Evolutionary conservation across 2,888 invertebrate species (phyloP), one percentile per base, ranked within the genome.

Genomic region (Hydraecia micacea): DNA sequence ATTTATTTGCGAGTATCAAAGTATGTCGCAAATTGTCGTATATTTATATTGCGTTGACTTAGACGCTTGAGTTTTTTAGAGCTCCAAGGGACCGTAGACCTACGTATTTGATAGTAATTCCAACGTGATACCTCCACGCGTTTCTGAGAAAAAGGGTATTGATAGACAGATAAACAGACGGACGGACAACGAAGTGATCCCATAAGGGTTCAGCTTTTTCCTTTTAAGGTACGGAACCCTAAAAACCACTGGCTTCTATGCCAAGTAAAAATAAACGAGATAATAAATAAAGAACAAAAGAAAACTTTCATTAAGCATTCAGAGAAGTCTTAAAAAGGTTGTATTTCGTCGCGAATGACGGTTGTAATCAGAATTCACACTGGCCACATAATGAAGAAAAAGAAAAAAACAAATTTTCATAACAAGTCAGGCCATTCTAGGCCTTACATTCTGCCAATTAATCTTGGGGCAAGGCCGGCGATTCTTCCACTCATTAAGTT

Each of bases 371-470:
- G 84, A 86, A 80, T 77, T 78, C 74, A 73, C 67, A 83, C 77
- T 87, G 85, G 84, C 81, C 86, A 81, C 80, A 87, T 88, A 90
- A 89, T 84, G 77, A 80, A 83, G 62, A 83, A 72, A 77, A 39
- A 68, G 72, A 75, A 79, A 77, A 28, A 73, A 73, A 13, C 8
- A 65, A 71, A 21, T 85, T 86, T 86, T 88, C 82, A 86, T 87
- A 89, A 87, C 82, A 88, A 85, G 85, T 77, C 86, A 75, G 84
- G 76, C 74, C 70, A 80, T 84, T 68, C 79, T 75, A 70, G 72
- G 77, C 78, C 79, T 84, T 77, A 77, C 69, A 81, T 84, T 84
- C 63, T 77, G 75, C 70, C 87, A 89, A 90, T 90, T 90, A 91
- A 90, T 91, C 87, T 89, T 87, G 63, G 63, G 76, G 60, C 71